Evolutionary conservation across 2,888 invertebrate species (phyloP).

Genomic region (Callyntrura guangdongensis): DNA sequence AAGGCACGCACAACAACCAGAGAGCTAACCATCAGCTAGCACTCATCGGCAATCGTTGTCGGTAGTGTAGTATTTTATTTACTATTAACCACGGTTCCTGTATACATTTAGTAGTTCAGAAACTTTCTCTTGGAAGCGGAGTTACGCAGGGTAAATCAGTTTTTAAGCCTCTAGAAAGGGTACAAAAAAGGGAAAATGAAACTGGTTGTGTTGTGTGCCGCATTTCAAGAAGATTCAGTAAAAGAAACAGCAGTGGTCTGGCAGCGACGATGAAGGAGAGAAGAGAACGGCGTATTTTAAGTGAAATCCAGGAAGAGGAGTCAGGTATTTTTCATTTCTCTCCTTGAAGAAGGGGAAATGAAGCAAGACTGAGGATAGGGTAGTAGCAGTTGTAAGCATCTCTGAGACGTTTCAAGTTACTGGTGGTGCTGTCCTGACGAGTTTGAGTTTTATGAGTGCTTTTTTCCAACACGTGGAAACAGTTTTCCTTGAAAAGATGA

Average conservation of each 20-base stretch:
- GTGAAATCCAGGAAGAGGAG: conserved; percentile 35
- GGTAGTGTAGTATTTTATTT: too few species aligned
- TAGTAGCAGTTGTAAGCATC: neutral
- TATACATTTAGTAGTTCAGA: too few species aligned
- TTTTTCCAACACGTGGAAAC: conserved; percentile 64
- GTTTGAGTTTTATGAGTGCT: conserved; percentile 56
- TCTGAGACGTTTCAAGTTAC: conserved; percentile 25
- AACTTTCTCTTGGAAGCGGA: neutral
- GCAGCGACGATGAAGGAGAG: neutral
- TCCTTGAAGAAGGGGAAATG: conserved; percentile 41
- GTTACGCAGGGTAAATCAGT: conserved; percentile 29
- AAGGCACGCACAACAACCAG: conserved; percentile 42
- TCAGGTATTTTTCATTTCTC: conserved; percentile 56
- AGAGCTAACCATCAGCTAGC: neutral
- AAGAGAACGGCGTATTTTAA: conserved; percentile 41
- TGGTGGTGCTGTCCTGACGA: neutral
- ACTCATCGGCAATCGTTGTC: neutral
- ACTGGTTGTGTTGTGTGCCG: conserved; percentile 34
- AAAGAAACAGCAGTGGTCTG: conserved; percentile 8
- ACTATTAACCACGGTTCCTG: neutral
- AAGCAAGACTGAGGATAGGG: conserved; percentile 12
- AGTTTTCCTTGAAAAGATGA: conserved; percentile 42
- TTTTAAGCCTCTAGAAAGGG: conserved; percentile 5
- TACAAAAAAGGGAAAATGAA: conserved; percentile 52
- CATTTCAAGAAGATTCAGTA: conserved; percentile 36